Conservation (phyloP, 2,888 invertebrate species). For the Eubasilissa splendida region DNA sequence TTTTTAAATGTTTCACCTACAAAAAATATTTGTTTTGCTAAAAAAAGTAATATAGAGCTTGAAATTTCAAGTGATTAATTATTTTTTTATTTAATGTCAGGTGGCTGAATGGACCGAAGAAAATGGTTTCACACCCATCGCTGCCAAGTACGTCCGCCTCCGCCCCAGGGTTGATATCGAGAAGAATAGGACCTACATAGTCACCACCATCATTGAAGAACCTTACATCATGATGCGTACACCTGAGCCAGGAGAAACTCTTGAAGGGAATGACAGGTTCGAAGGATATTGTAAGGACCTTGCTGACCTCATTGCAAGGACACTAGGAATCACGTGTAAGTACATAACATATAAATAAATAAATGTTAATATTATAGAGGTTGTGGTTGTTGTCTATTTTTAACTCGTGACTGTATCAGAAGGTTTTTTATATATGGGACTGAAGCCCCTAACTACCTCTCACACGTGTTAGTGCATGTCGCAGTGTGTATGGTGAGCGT, state of each 20-base stretch:
- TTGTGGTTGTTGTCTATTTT: too few relatives aligned
- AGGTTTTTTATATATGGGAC: too few relatives aligned
- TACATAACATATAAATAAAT: slow-evolving; percentile 58
- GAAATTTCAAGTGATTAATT: neutral
- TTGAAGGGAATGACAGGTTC: slow-evolving; percentile 83
- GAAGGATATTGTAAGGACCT: slow-evolving; percentile 96
- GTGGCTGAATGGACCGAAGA: slow-evolving; percentile 92
- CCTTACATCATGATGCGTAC: slow-evolving; percentile 88
- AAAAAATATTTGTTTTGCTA: too few relatives aligned
- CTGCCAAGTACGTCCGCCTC: slow-evolving; percentile 83
- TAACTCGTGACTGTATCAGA: too few relatives aligned
- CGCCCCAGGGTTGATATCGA: slow-evolving; percentile 82
- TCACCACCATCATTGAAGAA: slow-evolving; percentile 90
- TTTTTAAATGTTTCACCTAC: too few relatives aligned
- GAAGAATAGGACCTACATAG: slow-evolving; percentile 87
- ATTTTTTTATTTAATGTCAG: slow-evolving; percentile 63
- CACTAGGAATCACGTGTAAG: slow-evolving; percentile 90
- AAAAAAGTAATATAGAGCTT: too few relatives aligned
- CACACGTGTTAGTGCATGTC: too few relatives aligned
- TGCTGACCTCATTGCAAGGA: slow-evolving; percentile 85
- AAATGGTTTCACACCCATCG: slow-evolving; percentile 81
- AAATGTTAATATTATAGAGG: too few relatives aligned
- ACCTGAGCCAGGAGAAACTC: slow-evolving; percentile 76
- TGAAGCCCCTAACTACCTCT: too few relatives aligned
- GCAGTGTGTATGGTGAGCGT: too few relatives aligned